A percentile compares a stretch with the other conserved stretches of the same genome.
These are phyloP conservation scores for Rachycentron canadum DNA, from an alignment of 2,797 vertebrate genomes.

Conservation along the genomic window DNA sequence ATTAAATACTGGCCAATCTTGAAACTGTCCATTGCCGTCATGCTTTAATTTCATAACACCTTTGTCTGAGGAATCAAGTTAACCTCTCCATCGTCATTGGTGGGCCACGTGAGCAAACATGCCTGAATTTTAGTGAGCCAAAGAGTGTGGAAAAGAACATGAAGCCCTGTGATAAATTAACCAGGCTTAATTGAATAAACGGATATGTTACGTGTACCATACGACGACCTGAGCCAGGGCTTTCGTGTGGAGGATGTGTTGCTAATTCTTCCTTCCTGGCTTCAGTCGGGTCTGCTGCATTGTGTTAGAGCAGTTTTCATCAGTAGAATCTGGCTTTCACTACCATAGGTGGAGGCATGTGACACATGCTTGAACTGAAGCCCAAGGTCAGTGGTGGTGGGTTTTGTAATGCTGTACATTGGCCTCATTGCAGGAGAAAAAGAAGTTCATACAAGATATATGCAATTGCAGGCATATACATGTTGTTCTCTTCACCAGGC, in stretches of 20 bases:
- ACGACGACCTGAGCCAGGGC: constrained; percentile 34
- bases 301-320: constrained; percentile 65
- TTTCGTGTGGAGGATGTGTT: constrained; percentile 71
- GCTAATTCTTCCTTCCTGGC: constrained; percentile 83
- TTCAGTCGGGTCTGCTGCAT: constrained; percentile 59
- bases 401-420: background rate
- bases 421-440: background rate
- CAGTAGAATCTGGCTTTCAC: constrained; percentile 51
- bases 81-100: constrained; percentile 7
- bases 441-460: background rate
- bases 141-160: constrained; percentile 43
- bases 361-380: constrained; percentile 26
- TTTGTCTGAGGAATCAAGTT: constrained; percentile 11
- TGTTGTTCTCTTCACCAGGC: background rate
- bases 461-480: no score
- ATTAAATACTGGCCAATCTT: constrained; percentile 17
- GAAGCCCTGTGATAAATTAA: constrained; percentile 48
- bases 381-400: constrained; percentile 32
- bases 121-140: constrained; percentile 11
- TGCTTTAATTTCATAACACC: background rate
- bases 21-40: constrained; percentile 8
- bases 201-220: constrained; percentile 75
- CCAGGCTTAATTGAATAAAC: constrained; percentile 71
- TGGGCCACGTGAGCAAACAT: constrained; percentile 34
- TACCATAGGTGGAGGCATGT: constrained; percentile 44